phyloP scores from a whole-genome alignment of 1,140 invertebrate species.

The Anoplophora glabripennis region DNA sequence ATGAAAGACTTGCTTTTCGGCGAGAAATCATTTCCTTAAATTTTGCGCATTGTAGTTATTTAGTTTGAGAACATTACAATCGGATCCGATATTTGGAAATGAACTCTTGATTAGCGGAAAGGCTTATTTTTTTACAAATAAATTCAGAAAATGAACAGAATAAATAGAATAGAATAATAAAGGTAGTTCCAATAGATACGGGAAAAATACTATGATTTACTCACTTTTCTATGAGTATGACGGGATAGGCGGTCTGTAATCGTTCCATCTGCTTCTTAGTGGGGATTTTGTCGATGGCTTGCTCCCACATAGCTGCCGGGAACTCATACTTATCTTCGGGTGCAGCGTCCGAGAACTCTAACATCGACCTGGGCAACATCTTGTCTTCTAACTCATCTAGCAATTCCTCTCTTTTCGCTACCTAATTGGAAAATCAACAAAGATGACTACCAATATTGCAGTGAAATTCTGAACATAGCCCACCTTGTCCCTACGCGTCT shows the following conservation, averaged over 20 bases:
- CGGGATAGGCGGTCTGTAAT: slow-evolving; percentile 38
- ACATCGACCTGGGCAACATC: slow-evolving; percentile 38
- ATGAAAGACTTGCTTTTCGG: too few species aligned
- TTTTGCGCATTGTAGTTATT: too few species aligned
- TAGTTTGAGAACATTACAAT: too few species aligned
- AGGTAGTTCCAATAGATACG: too few species aligned
- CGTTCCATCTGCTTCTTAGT: slow-evolving; percentile 32
- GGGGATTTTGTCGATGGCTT: slow-evolving; percentile 42
- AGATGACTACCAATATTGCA: not conserved
- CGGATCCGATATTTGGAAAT: too few species aligned
- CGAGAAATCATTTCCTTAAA: too few species aligned
- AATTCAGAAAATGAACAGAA: not conserved
- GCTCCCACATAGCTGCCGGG: slow-evolving; percentile 45
- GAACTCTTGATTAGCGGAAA: not conserved
- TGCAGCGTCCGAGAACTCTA: slow-evolving; percentile 32
- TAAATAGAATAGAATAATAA: not conserved
- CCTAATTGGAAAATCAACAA: slow-evolving; percentile 11
- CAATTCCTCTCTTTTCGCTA: slow-evolving; percentile 39
- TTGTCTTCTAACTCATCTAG: slow-evolving; percentile 45
- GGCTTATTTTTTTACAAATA: not conserved
- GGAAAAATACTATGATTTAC: not conserved
- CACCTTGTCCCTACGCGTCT: slow-evolving; percentile 33
- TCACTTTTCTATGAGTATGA: slow-evolving; percentile 37
- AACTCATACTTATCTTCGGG: slow-evolving; percentile 39
- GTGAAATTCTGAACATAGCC: not conserved